These are phyloP conservation scores for Eubasilissa regina DNA, from an alignment of 1,140 invertebrate species.

Conservation along the genomic window DNA sequence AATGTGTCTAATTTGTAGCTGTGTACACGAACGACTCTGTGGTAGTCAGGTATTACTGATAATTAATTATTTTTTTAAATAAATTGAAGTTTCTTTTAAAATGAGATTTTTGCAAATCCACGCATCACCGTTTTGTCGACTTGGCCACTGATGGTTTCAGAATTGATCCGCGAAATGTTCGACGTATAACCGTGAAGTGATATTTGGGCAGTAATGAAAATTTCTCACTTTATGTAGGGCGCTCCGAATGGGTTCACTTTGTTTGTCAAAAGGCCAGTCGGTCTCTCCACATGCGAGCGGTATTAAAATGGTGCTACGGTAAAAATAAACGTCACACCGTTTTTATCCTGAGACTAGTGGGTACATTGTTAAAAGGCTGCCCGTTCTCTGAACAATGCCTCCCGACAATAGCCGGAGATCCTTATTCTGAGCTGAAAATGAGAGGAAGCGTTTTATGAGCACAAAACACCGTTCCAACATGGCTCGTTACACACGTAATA, in stretches of 20 bases:
- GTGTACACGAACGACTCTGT: too few species aligned
- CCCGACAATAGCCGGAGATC: constrained; percentile 32
- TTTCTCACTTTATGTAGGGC: constrained; percentile 10
- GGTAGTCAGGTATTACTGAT: too few species aligned
- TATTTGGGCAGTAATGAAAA: background rate
- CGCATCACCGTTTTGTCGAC: too few species aligned
- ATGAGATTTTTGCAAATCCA: too few species aligned
- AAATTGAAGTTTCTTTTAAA: too few species aligned
- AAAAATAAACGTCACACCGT: background rate
- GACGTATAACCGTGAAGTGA: too few species aligned
- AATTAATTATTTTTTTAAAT: too few species aligned
- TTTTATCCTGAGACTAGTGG: background rate
- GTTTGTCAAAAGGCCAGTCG: background rate
- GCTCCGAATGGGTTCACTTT: background rate
- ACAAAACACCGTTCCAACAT: constrained; percentile 46
- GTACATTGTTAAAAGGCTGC: constrained; percentile 36
- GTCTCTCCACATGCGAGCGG: background rate
- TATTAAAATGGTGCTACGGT: constrained; percentile 13
- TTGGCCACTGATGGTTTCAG: too few species aligned
- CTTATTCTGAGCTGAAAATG: constrained; percentile 25
- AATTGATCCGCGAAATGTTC: too few species aligned
- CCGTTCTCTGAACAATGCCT: constrained; percentile 39
- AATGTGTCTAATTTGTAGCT: too few species aligned
- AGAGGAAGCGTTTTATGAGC: constrained; percentile 41
- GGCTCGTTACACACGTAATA: constrained; percentile 54